These are phyloP conservation scores for Channa maculata DNA, from an alignment of 2,113 vertebrate species.

Conservation along the genomic window DNA sequence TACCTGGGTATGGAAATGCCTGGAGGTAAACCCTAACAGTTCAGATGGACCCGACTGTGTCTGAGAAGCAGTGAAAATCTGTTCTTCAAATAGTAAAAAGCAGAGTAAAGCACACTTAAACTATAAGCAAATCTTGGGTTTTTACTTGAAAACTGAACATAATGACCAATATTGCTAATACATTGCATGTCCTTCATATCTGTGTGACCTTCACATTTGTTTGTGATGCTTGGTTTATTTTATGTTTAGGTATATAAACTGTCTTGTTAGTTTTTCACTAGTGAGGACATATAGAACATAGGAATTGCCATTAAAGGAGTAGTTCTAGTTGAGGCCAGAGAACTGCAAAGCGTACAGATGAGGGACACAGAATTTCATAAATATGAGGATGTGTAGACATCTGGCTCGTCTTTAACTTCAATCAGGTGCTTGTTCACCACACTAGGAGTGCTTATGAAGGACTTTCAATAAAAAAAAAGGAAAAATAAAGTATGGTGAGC, in stretches of 20 bases:
- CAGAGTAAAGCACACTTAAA: no score
- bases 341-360: constrained; percentile 36
- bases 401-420: constrained; percentile 64
- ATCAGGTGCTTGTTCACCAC: constrained; percentile 50
- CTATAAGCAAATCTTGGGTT: no score
- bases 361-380: constrained; percentile 33
- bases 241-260: constrained; percentile 32
- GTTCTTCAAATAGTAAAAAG: no score
- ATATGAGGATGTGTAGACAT: constrained; percentile 52
- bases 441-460: constrained; percentile 54
- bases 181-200: background rate
- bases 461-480: constrained; percentile 32
- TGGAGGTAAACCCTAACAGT: no score
- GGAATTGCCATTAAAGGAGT: constrained; percentile 15
- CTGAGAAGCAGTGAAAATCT: no score
- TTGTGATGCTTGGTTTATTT: constrained; percentile 14
- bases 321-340: constrained; percentile 24
- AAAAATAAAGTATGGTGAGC: constrained; percentile 46
- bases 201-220: background rate
- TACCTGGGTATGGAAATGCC: no score
- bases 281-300: constrained; percentile 1
- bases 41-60: no score
- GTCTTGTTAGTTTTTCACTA: background rate
- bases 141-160: no score
- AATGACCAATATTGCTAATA: background rate